Evolutionary conservation across 2,113 vertebrate genomes (phyloP).

Genomic region (Neotoma lepida): DNA sequence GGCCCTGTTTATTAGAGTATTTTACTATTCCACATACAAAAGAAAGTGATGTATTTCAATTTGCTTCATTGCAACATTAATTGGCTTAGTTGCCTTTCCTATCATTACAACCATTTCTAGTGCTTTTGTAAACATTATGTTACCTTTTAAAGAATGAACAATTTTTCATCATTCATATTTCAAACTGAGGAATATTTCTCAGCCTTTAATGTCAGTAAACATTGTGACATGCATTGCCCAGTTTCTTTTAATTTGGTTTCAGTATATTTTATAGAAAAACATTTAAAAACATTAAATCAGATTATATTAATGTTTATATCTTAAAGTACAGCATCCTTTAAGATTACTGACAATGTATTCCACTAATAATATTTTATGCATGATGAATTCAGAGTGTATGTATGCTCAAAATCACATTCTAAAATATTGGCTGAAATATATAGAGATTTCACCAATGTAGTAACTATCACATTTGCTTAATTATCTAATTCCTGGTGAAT

Average conservation of each 20-base stretch:
- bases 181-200: conserved; percentile 1
- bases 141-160: conserved; percentile 19
- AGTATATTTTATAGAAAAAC: conserved; percentile 1
- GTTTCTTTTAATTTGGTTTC: neutral
- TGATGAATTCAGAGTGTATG: neutral
- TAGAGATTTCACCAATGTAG: neutral
- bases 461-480: neutral
- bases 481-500: neutral
- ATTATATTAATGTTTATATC: conserved; percentile 23
- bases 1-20: neutral
- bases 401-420: conserved; percentile 1
- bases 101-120: conserved; percentile 21
- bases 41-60: conserved; percentile 18
- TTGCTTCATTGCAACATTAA: conserved; percentile 28
- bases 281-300: neutral
- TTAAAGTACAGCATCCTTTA: neutral
- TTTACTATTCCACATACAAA: conserved; percentile 18
- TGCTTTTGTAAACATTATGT: conserved; percentile 7
- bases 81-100: neutral
- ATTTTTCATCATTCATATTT: neutral
- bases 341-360: neutral
- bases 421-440: neutral
- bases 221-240: neutral
- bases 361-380: neutral
- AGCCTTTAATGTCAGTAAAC: neutral